Evolutionary conservation across 1,140 invertebrate species (phyloP).

Genomic region (Trigoniulus corallinus): DNA sequence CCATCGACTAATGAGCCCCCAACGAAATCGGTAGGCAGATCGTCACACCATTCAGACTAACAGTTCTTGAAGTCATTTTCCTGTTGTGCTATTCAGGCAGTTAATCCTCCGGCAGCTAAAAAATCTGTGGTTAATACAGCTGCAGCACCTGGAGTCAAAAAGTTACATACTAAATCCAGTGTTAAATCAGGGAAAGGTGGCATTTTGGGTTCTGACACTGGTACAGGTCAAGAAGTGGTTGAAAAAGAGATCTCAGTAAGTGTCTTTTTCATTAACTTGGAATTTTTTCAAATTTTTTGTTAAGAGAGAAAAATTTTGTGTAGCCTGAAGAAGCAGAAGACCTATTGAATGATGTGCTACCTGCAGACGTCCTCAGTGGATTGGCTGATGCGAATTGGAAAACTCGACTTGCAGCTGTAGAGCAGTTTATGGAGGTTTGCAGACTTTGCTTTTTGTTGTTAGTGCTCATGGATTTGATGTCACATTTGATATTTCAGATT

Average conservation of each 20-base stretch:
- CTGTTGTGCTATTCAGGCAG: conserved; percentile 11
- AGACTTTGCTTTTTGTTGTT: background rate
- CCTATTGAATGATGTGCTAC: conserved; percentile 42
- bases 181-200: too few relatives aligned
- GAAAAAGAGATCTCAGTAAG: conserved; percentile 29
- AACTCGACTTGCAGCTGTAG: conserved; percentile 54
- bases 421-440: conserved; percentile 42
- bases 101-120: conserved; percentile 26
- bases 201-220: too few relatives aligned
- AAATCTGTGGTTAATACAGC: too few relatives aligned
- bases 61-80: too few relatives aligned
- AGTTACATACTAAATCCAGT: too few relatives aligned
- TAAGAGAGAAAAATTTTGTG: conserved; percentile 3
- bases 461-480: conserved; percentile 4
- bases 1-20: conserved; percentile 19
- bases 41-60: too few relatives aligned
- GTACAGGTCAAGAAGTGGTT: background rate
- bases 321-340: conserved; percentile 50
- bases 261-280: conserved; percentile 21
- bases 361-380: conserved; percentile 42
- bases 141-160: too few relatives aligned
- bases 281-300: conserved; percentile 2
- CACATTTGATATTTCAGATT: conserved; percentile 22
- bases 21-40: background rate
- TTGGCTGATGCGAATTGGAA: conserved; percentile 73